Percentiles rank a stretch among this genome's conserved stretches.
Conservation (phyloP, 2,888 invertebrate genomes). For the Caenorhabditis sp. region DNA sequence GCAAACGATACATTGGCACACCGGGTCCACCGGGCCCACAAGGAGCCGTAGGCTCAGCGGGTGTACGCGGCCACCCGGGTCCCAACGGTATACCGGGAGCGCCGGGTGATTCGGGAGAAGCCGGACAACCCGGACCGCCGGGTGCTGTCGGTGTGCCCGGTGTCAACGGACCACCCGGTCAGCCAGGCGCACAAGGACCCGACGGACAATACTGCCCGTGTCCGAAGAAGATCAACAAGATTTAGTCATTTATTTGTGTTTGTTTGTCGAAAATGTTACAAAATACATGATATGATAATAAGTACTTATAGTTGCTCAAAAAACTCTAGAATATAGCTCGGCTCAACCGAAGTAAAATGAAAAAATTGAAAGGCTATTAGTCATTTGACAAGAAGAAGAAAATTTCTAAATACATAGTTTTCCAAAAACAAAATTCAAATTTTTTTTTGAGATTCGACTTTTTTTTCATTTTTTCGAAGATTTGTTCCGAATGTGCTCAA, state of each 20-base stretch:
- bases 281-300: neutral
- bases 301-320: neutral
- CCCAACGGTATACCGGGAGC: slow-evolving; percentile 30
- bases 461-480: no score
- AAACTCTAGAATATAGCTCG: neutral
- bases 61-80: slow-evolving; percentile 35
- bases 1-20: slow-evolving; percentile 17
- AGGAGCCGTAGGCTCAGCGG: slow-evolving; percentile 38
- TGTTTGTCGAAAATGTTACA: neutral
- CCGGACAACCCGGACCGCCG: slow-evolving; percentile 56
- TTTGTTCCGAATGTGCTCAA: slow-evolving; percentile 23
- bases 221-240: slow-evolving; percentile 17
- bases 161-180: slow-evolving; percentile 20
- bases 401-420: no score
- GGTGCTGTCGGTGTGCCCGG: slow-evolving; percentile 46
- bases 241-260: neutral
- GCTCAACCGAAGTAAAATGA: no score
- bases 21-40: slow-evolving; percentile 39
- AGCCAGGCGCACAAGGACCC: slow-evolving; percentile 26
- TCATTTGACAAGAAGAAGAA: no score
- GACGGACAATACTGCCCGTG: slow-evolving; percentile 48
- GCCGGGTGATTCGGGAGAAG: slow-evolving; percentile 42
- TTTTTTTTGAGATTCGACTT: no score
- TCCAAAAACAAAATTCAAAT: no score
- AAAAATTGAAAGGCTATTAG: no score